A percentile compares a stretch with the other conserved stretches of the same genome.
These are phyloP conservation scores for Diplazon laetatorius DNA, from an alignment of 2,888 invertebrate genomes.

Conservation along the genomic window DNA sequence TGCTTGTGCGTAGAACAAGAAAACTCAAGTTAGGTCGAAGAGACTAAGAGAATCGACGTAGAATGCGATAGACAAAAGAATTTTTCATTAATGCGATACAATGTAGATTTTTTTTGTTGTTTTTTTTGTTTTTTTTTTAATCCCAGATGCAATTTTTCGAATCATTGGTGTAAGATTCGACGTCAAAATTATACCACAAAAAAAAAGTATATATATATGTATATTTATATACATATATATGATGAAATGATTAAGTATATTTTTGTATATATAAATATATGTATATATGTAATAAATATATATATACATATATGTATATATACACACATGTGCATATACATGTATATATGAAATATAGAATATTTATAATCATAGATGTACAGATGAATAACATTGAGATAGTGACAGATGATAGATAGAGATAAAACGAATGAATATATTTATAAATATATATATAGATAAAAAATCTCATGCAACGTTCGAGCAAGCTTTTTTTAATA, in stretches of 20 bases:
- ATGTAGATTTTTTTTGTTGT: too few relatives aligned
- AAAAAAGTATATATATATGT: slow-evolving; percentile 21
- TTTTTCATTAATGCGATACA: slow-evolving; percentile 36
- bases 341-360: slow-evolving; percentile 54
- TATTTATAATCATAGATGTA: slow-evolving; percentile 57
- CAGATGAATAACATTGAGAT: slow-evolving; percentile 63
- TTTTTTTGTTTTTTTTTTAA: too few relatives aligned
- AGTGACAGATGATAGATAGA: slow-evolving; percentile 63
- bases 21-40: slow-evolving; percentile 71
- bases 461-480: slow-evolving; percentile 77
- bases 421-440: slow-evolving; percentile 61
- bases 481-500: slow-evolving; percentile 73
- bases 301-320: slow-evolving; percentile 57
- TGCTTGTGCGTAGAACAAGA: slow-evolving; percentile 71
- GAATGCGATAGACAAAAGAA: slow-evolving; percentile 57
- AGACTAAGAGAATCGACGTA: slow-evolving; percentile 67
- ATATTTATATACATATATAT: slow-evolving; percentile 42
- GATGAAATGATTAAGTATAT: slow-evolving; percentile 37
- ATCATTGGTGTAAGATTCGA: slow-evolving; percentile 54
- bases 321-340: slow-evolving; percentile 49
- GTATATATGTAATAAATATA: slow-evolving; percentile 54
- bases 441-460: too few relatives aligned
- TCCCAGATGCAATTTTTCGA: slow-evolving; percentile 55
- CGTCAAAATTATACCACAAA: slow-evolving; percentile 34
- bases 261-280: slow-evolving; percentile 49